phyloP scores from a whole-genome alignment of 92 coral and sea anemone genomes.

The Palythoa grandiflora region DNA sequence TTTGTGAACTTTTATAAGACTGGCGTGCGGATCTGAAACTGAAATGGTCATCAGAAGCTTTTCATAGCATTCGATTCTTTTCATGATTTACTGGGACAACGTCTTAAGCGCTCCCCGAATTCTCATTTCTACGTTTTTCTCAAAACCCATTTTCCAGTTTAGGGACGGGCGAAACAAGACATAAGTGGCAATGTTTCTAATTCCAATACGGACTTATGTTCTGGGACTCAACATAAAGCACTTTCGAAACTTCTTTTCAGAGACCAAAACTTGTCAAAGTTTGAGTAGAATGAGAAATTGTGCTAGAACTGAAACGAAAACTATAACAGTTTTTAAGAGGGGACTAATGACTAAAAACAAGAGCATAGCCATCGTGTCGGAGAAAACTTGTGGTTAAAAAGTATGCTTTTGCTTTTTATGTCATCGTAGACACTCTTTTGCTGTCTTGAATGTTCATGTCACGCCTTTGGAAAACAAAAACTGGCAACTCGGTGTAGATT shows the following conservation, averaged over 20 bases:
- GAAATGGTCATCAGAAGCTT: no score
- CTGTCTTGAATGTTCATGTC: not conserved
- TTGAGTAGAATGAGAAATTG: no score
- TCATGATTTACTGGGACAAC: not conserved
- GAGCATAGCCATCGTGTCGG: no score
- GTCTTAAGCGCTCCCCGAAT: not conserved
- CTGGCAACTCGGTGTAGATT: conserved; percentile 4
- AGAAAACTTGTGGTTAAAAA: not conserved
- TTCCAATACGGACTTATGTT: not conserved
- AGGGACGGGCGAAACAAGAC: not conserved
- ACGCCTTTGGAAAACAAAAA: conserved; percentile 52
- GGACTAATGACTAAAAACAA: no score
- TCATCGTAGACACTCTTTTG: not conserved
- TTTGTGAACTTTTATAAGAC: not conserved
- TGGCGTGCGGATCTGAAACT: not conserved
- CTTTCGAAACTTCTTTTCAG: not conserved
- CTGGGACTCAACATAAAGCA: not conserved
- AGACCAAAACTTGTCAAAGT: no score
- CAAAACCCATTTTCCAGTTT: not conserved
- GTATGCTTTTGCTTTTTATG: not conserved
- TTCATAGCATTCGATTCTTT: not conserved
- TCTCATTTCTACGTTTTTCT: not conserved
- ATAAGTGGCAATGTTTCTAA: no score
- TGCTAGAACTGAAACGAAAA: no score
- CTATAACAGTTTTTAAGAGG: no score